phyloP scores from a whole-genome alignment of 2,113 vertebrate species.

The Ailuropoda melanoleuca region DNA sequence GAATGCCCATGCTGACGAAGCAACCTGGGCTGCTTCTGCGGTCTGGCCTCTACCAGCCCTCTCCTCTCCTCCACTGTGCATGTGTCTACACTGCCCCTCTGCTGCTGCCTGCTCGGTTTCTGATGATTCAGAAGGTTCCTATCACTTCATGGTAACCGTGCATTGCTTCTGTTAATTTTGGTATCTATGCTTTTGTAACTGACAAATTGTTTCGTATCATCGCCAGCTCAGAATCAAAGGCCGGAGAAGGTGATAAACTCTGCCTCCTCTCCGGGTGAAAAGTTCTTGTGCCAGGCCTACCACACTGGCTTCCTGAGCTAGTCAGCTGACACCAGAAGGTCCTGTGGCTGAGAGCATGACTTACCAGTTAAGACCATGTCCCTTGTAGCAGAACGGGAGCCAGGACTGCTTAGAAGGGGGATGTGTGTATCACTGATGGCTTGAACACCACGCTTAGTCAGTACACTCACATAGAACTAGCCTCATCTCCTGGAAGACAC shows the following conservation, averaged over 20 bases:
- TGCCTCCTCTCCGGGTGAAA: neutral
- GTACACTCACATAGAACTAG: neutral
- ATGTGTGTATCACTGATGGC: too few species aligned
- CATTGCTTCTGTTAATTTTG: neutral
- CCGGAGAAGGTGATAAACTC: neutral
- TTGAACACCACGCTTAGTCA: neutral
- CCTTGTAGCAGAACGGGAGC: neutral
- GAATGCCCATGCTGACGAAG: neutral
- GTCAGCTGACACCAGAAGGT: neutral
- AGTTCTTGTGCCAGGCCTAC: neutral
- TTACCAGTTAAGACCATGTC: too few species aligned
- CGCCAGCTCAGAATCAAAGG: neutral
- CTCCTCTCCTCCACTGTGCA: fast-evolving
- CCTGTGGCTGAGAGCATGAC: neutral
- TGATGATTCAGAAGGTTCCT: neutral
- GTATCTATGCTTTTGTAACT: neutral
- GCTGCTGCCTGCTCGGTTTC: neutral
- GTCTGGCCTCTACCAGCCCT: neutral
- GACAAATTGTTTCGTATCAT: neutral
- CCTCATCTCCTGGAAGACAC: neutral
- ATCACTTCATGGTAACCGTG: neutral
- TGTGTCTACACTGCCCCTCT: neutral
- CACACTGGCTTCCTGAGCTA: neutral
- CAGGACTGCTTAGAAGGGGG: neutral
- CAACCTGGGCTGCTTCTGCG: fast-evolving